A percentile compares a stretch with the other conserved stretches of the same genome.
These are phyloP conservation scores for Cynocephalus volans DNA, from an alignment of 2,113 vertebrate species.

Conservation along the genomic window DNA sequence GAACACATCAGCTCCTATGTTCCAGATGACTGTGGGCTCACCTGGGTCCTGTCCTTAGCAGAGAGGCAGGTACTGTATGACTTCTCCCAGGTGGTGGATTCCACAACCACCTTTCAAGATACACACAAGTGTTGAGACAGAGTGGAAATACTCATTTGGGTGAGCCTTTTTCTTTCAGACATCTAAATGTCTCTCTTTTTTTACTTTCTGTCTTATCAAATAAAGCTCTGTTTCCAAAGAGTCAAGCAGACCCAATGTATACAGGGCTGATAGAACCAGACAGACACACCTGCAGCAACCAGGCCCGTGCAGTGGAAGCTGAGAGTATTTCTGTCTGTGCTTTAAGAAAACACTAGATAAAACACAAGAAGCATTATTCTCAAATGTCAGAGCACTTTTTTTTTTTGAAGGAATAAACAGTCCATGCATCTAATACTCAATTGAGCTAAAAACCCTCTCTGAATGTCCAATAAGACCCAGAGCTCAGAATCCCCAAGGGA, in stretches of 20 bases:
- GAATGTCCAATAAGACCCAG: not conserved
- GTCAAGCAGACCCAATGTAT: not conserved
- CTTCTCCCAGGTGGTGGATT: not conserved
- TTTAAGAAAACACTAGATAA: not conserved
- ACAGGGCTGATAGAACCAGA: not conserved
- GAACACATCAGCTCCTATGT: rapidly evolving
- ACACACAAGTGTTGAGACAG: not conserved
- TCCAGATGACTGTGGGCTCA: rapidly evolving
- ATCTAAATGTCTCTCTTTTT: not conserved
- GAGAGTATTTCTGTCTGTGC: not conserved
- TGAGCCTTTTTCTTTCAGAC: not conserved
- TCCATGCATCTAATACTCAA: rapidly evolving
- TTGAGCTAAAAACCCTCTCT: not conserved
- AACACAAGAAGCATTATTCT: not conserved
- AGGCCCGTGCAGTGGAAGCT: rapidly evolving
- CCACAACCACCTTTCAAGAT: not conserved
- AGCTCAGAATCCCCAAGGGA: not conserved
- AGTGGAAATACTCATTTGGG: not conserved
- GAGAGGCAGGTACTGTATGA: not conserved
- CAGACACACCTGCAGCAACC: rapidly evolving
- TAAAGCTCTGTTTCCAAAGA: not conserved
- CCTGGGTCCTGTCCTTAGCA: not conserved
- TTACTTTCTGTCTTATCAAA: not conserved
- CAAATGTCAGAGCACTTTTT: not conserved
- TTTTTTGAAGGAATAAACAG: not conserved